Evolutionary conservation across 1,140 invertebrate species (phyloP).

Genomic region (Teleogryllus occipitalis): DNA sequence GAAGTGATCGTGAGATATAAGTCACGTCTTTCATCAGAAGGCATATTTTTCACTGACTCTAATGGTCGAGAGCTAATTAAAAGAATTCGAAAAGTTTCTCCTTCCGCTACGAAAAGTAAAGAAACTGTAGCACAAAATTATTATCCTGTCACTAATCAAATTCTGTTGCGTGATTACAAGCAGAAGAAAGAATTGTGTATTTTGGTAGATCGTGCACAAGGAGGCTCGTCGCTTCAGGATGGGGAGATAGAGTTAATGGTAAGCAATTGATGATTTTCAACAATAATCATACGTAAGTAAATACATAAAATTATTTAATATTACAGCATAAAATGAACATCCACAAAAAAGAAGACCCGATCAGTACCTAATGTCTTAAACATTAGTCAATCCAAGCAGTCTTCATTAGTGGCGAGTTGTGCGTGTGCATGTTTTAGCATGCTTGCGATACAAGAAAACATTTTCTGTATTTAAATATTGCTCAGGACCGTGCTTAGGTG

Average conservation of each 20-base stretch:
- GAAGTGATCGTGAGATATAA: constrained; percentile 49
- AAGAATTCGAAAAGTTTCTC: constrained; percentile 59
- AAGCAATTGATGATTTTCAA: constrained; percentile 19
- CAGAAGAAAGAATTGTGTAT: constrained; percentile 44
- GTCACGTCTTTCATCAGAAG: constrained; percentile 38
- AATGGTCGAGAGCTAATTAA: constrained; percentile 57
- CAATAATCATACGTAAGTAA: no score
- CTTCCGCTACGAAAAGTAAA: constrained; percentile 53
- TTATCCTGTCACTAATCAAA: constrained; percentile 83
- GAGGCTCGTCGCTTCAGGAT: constrained; percentile 68
- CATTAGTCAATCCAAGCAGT: no score
- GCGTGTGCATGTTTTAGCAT: no score
- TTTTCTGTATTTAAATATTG: no score
- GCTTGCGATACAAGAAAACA: no score
- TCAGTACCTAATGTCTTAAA: no score
- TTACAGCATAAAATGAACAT: no score
- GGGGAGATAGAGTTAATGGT: constrained; percentile 76
- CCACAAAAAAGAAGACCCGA: no score
- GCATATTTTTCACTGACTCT: constrained; percentile 57
- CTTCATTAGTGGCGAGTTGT: no score
- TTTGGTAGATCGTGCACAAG: constrained; percentile 79
- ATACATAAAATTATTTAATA: no score
- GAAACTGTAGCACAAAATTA: constrained; percentile 78
- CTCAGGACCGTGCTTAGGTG: no score
- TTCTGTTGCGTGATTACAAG: constrained; percentile 53